A percentile compares a stretch with the other conserved stretches of the same genome.
phyloP scores from a whole-genome alignment of 2,888 invertebrate genomes.

The Tenthredo mesomela region DNA sequence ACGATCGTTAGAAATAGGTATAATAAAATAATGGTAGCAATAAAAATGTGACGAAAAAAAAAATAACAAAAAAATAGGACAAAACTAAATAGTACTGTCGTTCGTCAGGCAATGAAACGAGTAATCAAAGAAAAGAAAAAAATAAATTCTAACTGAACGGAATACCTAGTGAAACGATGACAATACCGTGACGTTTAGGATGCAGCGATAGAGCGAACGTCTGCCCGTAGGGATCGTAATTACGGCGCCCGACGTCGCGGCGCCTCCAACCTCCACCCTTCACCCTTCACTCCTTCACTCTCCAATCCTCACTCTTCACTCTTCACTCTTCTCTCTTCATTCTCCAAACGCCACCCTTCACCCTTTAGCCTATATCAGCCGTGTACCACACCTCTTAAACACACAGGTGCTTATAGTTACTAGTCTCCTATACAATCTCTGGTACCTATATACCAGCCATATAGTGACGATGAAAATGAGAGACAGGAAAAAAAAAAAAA shows the following conservation, averaged over 20 bases:
- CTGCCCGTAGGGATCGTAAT: conserved; percentile 44
- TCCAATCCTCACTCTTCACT: not conserved
- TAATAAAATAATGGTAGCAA: not conserved
- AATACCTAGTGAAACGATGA: conserved; percentile 25
- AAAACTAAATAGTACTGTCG: not conserved
- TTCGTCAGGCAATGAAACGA: not conserved
- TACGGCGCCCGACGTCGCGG: conserved; percentile 51
- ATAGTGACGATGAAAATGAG: not conserved
- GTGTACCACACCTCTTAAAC: conserved; percentile 43
- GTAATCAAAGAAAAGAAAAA: not conserved
- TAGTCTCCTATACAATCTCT: not conserved
- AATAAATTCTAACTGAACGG: not conserved
- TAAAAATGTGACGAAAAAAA: not conserved
- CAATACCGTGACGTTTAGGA: conserved; percentile 35
- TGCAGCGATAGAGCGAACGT: conserved; percentile 50
- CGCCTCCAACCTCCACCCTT: conserved; percentile 17
- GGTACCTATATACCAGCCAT: not conserved
- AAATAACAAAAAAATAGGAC: not conserved
- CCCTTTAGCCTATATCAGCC: conserved; percentile 40
- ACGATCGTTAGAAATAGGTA: not conserved
- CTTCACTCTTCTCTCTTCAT: conserved; percentile 41
- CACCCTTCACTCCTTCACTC: not conserved
- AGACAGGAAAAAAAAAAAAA: not conserved
- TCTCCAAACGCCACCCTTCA: conserved; percentile 33
- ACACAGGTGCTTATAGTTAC: conserved; percentile 19